Conservation (phyloP, 2,113 vertebrate genomes). For the Candoia aspera region DNA sequence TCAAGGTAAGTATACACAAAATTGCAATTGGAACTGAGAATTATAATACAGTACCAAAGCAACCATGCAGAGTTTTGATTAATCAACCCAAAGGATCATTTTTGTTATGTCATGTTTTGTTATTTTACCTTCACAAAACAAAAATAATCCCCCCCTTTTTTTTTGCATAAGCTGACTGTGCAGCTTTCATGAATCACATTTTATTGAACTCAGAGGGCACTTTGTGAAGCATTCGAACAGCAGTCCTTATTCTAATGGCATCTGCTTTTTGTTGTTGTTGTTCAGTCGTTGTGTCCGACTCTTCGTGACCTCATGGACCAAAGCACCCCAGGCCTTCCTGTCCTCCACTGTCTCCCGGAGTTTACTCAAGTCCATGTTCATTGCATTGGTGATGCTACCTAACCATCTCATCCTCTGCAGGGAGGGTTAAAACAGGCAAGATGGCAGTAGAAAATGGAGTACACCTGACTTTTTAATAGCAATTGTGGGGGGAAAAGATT, state of each 20-base stretch:
- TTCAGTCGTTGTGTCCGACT: too few relatives aligned
- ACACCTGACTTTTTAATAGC: neutral
- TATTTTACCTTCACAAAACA: neutral
- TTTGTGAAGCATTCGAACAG: neutral
- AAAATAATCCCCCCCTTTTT: neutral
- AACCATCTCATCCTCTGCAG: neutral
- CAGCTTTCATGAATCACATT: neutral
- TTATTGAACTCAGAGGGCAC: neutral
- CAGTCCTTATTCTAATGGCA: neutral
- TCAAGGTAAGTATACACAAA: neutral
- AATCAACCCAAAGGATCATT: neutral
- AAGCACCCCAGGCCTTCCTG: too few relatives aligned
- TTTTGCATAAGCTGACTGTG: neutral
- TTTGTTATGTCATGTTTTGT: neutral
- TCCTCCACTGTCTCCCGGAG: too few relatives aligned
- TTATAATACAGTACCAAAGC: neutral
- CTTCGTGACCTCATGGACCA: too few relatives aligned
- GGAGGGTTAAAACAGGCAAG: neutral
- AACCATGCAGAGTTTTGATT: neutral
- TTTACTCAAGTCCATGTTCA: too few relatives aligned
- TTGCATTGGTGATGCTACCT: too few relatives aligned
- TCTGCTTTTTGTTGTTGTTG: too few relatives aligned
- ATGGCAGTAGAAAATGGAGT: neutral
- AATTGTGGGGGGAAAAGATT: neutral
- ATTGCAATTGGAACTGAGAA: neutral